Evolutionary conservation across 2,888 invertebrate genomes (phyloP), one percentile per base, ranked within the genome.

Genomic region (Drosophila infuscata): DNA sequence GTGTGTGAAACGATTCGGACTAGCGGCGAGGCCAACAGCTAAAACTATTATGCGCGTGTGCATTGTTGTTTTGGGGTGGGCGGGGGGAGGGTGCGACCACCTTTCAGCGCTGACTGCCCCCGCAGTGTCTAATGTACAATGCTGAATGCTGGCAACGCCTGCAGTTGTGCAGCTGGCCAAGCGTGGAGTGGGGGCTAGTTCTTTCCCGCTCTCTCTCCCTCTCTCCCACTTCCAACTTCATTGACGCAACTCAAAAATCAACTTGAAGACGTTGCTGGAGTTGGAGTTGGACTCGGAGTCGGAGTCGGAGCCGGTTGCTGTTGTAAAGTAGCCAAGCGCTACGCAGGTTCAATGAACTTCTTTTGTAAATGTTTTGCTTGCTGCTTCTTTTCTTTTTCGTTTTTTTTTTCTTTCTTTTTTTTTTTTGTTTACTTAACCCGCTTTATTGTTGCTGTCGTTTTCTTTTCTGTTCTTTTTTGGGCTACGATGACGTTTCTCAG

Each of bases 361-460:
- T 89, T 89, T 90, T 82, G 80, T 89, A 82, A 87, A 87, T 84
- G 89, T 89, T 84, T 90, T 89, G 66, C 78, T 75, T 72, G 74
- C 74, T 79, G 71, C 66, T 71, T 57, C 52, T 48, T 49, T 60
- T 52, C 66, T 41, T 75, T 61, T 66, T 49, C 48, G n/a, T 20
- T 32, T 46, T 57, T 12, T 29, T 46, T 51, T 52, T 51, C 33
- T 57, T 77, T 66, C 43, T 57, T 61, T 33, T 58, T 56, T 63
- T 74, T 79, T 70, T 74, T 79, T 81, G 88, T 88, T 84, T 84
- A 88, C 80, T 88, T 84, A 81, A 89, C 83, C 89, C 67, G 84
- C 82, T 89, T 79, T 79, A 64, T 74, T 85, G 76, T 74, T 61
- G 68, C 67, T 57, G 51, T 58, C 43, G 54, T 54, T 59, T 70